Percentiles rank a stretch among this genome's conserved stretches.
Evolutionary conservation across 2,797 vertebrate genomes (phyloP).

Genomic region (Distichodus sexfasciatus): DNA sequence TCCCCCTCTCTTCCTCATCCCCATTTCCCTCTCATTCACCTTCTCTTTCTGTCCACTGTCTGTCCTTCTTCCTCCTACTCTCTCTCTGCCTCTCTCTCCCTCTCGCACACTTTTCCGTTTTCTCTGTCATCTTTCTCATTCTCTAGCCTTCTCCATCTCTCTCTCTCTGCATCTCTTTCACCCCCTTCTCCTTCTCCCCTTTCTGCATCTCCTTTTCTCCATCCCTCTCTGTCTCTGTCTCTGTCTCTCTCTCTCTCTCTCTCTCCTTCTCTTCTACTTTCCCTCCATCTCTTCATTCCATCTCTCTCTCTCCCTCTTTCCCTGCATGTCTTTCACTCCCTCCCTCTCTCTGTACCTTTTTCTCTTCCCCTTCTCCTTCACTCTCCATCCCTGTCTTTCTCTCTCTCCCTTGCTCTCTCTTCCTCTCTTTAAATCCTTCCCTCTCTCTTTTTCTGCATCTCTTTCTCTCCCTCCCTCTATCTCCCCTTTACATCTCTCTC

Average conservation of each 20-base stretch:
- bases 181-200: too few relatives aligned
- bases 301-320: background rate
- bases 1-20: background rate
- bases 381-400: too few relatives aligned
- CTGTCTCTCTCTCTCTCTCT: slow-evolving; percentile 27
- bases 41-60: background rate
- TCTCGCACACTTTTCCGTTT: slow-evolving; percentile 19
- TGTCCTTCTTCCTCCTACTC: too few relatives aligned
- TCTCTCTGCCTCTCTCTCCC: background rate
- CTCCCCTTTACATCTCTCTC: too few relatives aligned
- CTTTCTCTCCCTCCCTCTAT: slow-evolving; percentile 27
- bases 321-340: slow-evolving; percentile 10
- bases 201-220: slow-evolving; percentile 6
- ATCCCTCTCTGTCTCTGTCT: slow-evolving; percentile 16
- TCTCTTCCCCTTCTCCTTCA: too few relatives aligned
- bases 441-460: slow-evolving; percentile 20
- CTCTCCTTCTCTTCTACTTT: background rate
- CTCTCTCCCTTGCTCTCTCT: slow-evolving; percentile 7
- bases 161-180: too few relatives aligned
- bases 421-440: slow-evolving; percentile 1
- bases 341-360: slow-evolving; percentile 53
- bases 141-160: too few relatives aligned
- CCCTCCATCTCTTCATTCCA: too few relatives aligned
- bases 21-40: slow-evolving; percentile 52
- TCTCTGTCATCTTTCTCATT: slow-evolving; percentile 58